These are phyloP conservation scores for Tupiocoris notatus DNA, from an alignment of 2,888 invertebrate species.

Conservation along the genomic window DNA sequence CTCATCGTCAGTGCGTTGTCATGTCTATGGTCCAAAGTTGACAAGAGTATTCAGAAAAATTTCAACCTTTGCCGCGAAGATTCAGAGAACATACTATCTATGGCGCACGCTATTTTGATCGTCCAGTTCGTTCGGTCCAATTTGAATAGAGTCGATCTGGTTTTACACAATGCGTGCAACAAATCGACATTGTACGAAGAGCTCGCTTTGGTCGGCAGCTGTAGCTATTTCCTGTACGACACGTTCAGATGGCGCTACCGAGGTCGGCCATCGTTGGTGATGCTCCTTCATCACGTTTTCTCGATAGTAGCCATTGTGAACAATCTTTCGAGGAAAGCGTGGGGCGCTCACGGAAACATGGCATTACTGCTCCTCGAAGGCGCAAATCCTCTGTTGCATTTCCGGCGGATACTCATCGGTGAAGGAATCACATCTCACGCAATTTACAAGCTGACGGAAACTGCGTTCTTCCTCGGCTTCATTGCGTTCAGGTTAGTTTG, in stretches of 20 bases:
- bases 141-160: background rate
- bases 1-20: constrained; percentile 7
- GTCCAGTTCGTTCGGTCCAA: background rate
- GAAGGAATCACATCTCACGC: constrained; percentile 2
- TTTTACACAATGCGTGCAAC: background rate
- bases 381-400: constrained; percentile 23
- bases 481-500: constrained; percentile 3
- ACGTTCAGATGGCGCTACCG: constrained; percentile 27
- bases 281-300: constrained; percentile 34
- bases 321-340: constrained; percentile 15
- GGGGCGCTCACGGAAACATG: constrained; percentile 27
- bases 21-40: background rate
- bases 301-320: constrained; percentile 32
- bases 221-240: constrained; percentile 37
- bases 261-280: constrained; percentile 18
- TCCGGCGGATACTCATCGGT: constrained; percentile 30
- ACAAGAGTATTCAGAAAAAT: constrained; percentile 9
- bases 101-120: constrained; percentile 23
- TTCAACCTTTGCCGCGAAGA: constrained; percentile 1
- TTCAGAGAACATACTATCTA: constrained; percentile 26
- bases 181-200: constrained; percentile 27
- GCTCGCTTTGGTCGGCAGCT: constrained; percentile 24
- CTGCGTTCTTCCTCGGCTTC: constrained; percentile 16
- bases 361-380: constrained; percentile 32
- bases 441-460: constrained; percentile 10